phyloP scores from a whole-genome alignment of 2,888 invertebrate genomes.

The Doris montereyensis region DNA sequence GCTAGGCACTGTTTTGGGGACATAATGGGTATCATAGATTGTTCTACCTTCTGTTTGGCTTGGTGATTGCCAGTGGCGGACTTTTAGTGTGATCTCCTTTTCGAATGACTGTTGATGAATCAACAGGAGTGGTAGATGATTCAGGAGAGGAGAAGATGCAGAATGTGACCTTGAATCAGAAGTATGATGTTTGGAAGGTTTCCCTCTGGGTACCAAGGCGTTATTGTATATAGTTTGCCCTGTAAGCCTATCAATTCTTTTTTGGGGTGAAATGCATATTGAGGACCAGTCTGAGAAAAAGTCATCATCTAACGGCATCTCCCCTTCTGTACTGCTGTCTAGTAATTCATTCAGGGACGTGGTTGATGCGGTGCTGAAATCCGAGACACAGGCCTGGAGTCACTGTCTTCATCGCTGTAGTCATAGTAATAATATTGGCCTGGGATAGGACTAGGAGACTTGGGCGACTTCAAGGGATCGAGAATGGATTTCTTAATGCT shows the following conservation, averaged over 20 bases:
- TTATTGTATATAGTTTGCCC: constrained; percentile 17
- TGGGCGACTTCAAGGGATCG: constrained; percentile 3
- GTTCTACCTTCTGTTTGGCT: not conserved
- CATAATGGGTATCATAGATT: not conserved
- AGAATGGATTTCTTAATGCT: constrained; percentile 35
- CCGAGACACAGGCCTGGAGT: constrained; percentile 58
- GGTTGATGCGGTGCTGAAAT: constrained; percentile 63
- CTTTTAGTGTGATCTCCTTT: not conserved
- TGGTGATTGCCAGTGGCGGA: not conserved
- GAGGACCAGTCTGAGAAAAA: constrained; percentile 57
- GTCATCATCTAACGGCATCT: constrained; percentile 56
- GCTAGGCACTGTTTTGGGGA: not conserved
- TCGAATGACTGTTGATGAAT: not conserved
- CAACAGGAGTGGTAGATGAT: not conserved
- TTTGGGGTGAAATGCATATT: constrained; percentile 43
- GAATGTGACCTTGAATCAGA: not conserved
- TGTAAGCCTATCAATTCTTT: constrained; percentile 28
- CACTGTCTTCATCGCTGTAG: constrained; percentile 66
- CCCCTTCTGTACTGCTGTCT: constrained; percentile 58
- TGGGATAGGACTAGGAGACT: constrained; percentile 18
- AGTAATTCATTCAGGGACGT: constrained; percentile 68
- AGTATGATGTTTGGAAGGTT: not conserved
- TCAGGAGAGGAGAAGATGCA: constrained; percentile 27
- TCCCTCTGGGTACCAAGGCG: constrained; percentile 7
- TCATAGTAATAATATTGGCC: constrained; percentile 59